Percentiles rank a stretch among this genome's conserved stretches.
Evolutionary conservation across 2,113 vertebrate species (phyloP).

Genomic region (Fregata magnificens): DNA sequence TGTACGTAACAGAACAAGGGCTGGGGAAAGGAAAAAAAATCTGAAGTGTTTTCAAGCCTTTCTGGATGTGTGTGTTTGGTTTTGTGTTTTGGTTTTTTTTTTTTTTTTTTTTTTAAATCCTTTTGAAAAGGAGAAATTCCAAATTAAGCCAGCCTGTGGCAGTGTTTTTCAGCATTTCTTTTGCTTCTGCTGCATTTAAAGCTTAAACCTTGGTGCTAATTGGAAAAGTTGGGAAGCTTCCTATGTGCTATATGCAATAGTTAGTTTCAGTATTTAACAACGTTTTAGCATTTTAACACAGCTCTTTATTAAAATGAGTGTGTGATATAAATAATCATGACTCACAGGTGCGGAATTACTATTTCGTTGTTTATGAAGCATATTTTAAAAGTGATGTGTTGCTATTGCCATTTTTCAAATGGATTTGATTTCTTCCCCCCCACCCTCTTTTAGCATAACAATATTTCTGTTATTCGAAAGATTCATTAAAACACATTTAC

Average conservation of each 20-base stretch:
- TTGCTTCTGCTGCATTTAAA: not conserved
- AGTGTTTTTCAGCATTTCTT: slow-evolving; percentile 61
- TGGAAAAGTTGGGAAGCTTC: not conserved
- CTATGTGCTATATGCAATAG: not conserved
- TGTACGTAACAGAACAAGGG: not conserved
- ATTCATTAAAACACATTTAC: not conserved
- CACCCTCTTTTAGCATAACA: not conserved
- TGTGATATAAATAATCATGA: not conserved
- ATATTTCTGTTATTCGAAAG: not conserved
- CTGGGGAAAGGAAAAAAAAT: not conserved
- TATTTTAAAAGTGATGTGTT: not conserved
- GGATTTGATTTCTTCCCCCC: not conserved
- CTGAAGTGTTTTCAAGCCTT: not conserved
- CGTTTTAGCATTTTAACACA: not conserved
- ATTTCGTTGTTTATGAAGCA: not conserved
- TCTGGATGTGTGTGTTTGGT: not conserved
- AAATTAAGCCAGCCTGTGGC: slow-evolving; percentile 52
- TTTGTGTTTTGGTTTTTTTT: not conserved
- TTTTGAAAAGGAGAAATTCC: slow-evolving; percentile 33
- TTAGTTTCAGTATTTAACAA: not conserved
- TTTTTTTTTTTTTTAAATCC: too few relatives aligned
- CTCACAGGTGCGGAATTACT: not conserved
- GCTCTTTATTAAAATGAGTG: not conserved
- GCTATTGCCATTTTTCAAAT: not conserved
- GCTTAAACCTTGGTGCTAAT: not conserved